phyloP scores from a whole-genome alignment of 2,797 vertebrate genomes.

The Momotus momota region DNA sequence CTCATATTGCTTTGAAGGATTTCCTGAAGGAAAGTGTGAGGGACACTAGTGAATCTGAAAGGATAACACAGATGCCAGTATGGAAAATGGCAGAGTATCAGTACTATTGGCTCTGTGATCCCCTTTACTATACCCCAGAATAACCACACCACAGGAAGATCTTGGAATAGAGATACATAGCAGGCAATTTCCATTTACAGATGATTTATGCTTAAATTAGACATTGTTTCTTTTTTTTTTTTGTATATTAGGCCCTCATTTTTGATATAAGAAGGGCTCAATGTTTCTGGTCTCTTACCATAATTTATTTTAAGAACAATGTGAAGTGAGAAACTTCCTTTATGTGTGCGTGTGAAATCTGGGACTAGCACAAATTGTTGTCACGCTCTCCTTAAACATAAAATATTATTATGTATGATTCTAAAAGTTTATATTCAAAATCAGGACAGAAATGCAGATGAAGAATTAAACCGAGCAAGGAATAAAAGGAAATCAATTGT shows the following conservation, averaged over 20 bases:
- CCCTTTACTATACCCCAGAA: not conserved
- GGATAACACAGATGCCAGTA: not conserved
- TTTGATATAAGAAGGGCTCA: not conserved
- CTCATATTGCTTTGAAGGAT: not conserved
- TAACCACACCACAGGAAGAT: not conserved
- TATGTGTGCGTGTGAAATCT: not conserved
- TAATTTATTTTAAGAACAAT: not conserved
- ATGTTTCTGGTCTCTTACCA: not conserved
- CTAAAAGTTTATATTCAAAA: not conserved
- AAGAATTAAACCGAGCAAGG: not conserved
- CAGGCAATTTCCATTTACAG: not conserved
- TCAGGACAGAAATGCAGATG: not conserved
- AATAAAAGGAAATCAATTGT: not conserved
- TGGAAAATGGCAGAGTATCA: not conserved
- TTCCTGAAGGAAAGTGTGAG: not conserved
- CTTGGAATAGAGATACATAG: not conserved
- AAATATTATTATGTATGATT: not conserved
- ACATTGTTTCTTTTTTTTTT: not conserved
- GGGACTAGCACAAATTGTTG: not conserved
- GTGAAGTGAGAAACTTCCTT: not conserved
- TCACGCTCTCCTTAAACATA: not conserved
- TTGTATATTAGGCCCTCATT: not conserved
- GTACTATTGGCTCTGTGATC: not conserved
- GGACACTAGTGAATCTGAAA: not conserved
- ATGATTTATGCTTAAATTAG: not conserved